A percentile compares a stretch with the other conserved stretches of the same genome.
Conservation (phyloP, 2,888 invertebrate genomes). For the Drosophila ezoana region DNA sequence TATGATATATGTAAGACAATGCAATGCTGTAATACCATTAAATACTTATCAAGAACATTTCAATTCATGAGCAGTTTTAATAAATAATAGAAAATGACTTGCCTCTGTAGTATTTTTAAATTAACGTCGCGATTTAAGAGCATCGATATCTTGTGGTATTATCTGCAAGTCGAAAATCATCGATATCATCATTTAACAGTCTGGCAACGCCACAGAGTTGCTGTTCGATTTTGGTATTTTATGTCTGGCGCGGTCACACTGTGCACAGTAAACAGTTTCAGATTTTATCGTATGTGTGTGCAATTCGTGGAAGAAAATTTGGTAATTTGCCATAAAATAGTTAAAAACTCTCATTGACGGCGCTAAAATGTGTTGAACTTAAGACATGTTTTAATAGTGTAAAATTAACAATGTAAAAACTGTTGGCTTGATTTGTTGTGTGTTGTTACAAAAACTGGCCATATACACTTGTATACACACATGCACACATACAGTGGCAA, state of each 20-base stretch:
- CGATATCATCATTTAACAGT: not conserved
- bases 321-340: constrained; percentile 29
- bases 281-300: constrained; percentile 71
- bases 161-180: not conserved
- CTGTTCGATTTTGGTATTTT: constrained; percentile 30
- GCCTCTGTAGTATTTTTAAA: not conserved
- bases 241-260: constrained; percentile 38
- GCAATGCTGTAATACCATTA: constrained; percentile 80
- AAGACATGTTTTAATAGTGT: constrained; percentile 1
- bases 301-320: constrained; percentile 62
- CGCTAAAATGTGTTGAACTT: constrained; percentile 23
- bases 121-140: not conserved
- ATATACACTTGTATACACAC: constrained; percentile 34
- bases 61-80: constrained; percentile 20
- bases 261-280: constrained; percentile 66
- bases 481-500: constrained; percentile 28
- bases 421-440: constrained; percentile 10
- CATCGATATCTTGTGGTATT: not conserved
- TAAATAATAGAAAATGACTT: not conserved
- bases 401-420: constrained; percentile 28
- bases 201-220: constrained; percentile 16
- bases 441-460: constrained; percentile 14
- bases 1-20: constrained; percentile 70
- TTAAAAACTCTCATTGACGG: constrained; percentile 7
- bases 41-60: constrained; percentile 66